These are phyloP conservation scores for Ibidorhyncha struthersii DNA, from an alignment of 2,113 vertebrate genomes.

Conservation along the genomic window DNA sequence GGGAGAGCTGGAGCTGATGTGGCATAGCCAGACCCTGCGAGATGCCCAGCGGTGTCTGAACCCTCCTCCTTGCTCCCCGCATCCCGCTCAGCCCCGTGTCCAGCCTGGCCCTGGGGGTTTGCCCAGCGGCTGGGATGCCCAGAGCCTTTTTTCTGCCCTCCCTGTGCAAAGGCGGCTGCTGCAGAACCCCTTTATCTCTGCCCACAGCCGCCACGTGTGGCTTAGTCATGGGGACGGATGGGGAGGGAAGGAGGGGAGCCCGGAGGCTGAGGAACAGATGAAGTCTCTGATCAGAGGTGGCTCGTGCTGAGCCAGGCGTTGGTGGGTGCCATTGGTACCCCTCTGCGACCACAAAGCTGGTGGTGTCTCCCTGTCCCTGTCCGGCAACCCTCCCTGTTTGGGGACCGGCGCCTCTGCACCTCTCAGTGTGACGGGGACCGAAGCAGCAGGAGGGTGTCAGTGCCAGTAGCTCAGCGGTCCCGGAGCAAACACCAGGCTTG, in stretches of 20 bases:
- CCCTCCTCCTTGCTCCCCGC: background rate
- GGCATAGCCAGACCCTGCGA: background rate
- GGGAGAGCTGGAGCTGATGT: background rate
- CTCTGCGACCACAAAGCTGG: background rate
- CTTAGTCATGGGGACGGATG: background rate
- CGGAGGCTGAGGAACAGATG: background rate
- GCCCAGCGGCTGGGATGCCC: fast-evolving
- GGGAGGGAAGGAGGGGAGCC: background rate
- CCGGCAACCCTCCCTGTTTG: background rate
- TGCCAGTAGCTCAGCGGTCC: background rate
- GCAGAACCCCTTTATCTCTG: background rate
- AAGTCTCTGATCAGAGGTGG: background rate
- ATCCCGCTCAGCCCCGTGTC: fast-evolving
- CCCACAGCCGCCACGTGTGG: background rate
- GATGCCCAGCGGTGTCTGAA: background rate
- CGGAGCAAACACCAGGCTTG: background rate
- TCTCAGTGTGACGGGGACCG: background rate
- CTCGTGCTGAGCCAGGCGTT: background rate
- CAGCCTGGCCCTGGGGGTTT: background rate
- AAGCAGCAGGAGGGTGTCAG: background rate
- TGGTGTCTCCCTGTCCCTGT: background rate
- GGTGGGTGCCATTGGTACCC: background rate
- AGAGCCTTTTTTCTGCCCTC: background rate
- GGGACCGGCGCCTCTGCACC: background rate
- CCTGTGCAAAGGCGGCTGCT: background rate